Conservation (phyloP, 2,888 invertebrate genomes). For the Willowsia nigromaculata region DNA sequence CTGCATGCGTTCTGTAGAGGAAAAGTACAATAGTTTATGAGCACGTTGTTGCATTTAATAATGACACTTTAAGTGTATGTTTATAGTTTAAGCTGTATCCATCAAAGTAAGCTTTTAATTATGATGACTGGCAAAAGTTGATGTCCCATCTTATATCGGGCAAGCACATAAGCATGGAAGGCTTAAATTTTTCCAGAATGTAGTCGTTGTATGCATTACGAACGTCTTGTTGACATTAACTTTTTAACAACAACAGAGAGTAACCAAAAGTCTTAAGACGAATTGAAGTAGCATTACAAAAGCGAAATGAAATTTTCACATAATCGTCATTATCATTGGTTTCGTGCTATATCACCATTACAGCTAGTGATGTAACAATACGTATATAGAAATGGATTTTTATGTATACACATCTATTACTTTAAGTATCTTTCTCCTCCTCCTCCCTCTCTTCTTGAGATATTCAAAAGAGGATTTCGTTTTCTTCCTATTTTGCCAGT, state of each 20-base stretch:
- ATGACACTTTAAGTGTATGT: background rate
- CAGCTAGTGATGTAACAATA: background rate
- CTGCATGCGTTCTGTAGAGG: background rate
- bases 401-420: conserved; percentile 2
- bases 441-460: conserved; percentile 8
- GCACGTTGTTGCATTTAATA: conserved; percentile 20
- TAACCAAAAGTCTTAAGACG: background rate
- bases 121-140: conserved; percentile 8
- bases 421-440: conserved; percentile 17
- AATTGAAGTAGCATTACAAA: background rate
- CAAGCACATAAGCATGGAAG: background rate
- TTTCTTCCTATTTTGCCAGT: conserved; percentile 16
- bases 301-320: conserved; percentile 29
- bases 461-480: conserved; percentile 37
- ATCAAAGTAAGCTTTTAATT: conserved; percentile 53
- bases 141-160: background rate
- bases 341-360: background rate
- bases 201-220: background rate
- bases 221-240: conserved; percentile 27
- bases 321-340: background rate
- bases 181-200: background rate
- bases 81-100: background rate
- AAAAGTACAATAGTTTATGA: conserved; percentile 25
- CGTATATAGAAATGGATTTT: background rate
- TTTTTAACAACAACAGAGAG: background rate